Evolutionary conservation across 1,140 invertebrate genomes (phyloP), one percentile per base, ranked within the genome.

Genomic region (Orchesella cincta): DNA sequence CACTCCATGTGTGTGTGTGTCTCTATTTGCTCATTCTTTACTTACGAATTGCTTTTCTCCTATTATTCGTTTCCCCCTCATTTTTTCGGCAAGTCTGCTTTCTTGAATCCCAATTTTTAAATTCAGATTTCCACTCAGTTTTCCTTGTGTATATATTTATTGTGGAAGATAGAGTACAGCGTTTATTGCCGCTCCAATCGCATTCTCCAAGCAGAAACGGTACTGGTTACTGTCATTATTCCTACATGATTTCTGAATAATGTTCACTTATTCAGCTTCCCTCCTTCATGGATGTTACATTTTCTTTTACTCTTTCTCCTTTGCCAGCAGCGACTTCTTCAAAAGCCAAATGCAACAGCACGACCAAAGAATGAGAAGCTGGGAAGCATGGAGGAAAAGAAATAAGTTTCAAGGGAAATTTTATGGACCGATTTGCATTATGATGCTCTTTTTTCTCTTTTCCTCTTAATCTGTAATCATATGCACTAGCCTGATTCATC

Each of bases 401-500:
- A 57, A 57, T 57, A 57, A 57, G 52, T 57, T 57, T 57, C 12
- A 57, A 57, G 52, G 52, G 52, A 57, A 57, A 57, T 57, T 57
- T 57, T 57, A 57, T 57, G 52, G 52, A n/a, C 52, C 52, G 52
- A 57, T 57, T 57, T 57, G 52, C 52, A 57, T 57, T 57, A 57
- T 57, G 8, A 57, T 18, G 52, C 23, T 57, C 52, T 57, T 57
- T 57, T 57, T n/a, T 26, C 23, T 57, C 23, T 57, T n/a, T 57
- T 57, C 23, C 52, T 14, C 23, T n/a, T 57, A 57, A 57, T 57
- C 52, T 57, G 52, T 57, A 57, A 57, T 57, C 52, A 57, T 57
- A 57, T 57, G 52, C 52, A 57, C 23, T 57, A n/a, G 23, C 52
- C 23, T 26, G 52, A 57, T 57, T 57, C 52, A 57, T 12, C 18